phyloP scores from a whole-genome alignment of 1,140 invertebrate genomes.

The Choristoneura fumiferana region DNA sequence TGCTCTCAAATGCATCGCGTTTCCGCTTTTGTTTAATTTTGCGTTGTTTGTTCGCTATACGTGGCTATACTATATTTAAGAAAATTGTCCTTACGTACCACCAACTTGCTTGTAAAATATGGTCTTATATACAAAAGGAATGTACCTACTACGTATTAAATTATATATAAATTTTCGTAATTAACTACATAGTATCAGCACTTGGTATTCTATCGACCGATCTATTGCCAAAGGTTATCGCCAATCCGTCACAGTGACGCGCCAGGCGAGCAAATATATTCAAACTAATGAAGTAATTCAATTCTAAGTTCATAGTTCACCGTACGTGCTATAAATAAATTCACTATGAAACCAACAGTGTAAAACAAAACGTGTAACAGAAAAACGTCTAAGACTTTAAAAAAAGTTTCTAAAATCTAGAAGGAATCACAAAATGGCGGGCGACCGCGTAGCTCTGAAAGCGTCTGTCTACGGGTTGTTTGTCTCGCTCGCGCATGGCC shows the following conservation, averaged over 20 bases:
- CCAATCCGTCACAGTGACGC: not conserved
- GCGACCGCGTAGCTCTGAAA: conserved; percentile 74
- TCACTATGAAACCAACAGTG: no score
- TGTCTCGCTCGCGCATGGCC: conserved; percentile 42
- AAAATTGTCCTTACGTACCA: no score
- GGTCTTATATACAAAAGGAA: no score
- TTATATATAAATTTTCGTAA: no score
- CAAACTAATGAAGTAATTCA: not conserved
- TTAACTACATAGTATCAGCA: no score
- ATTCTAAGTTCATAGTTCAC: not conserved
- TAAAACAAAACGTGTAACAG: not conserved
- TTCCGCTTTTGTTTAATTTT: not conserved
- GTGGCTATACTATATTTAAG: no score
- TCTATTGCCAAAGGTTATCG: conserved; percentile 15
- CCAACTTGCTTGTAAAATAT: no score
- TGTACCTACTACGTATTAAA: no score
- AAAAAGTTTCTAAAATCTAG: conserved; percentile 52
- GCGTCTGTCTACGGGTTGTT: conserved; percentile 63
- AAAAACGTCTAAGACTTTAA: not conserved
- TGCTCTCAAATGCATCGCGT: not conserved
- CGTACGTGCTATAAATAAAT: not conserved
- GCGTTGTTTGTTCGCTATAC: no score
- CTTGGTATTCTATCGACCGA: not conserved
- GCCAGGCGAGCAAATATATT: not conserved
- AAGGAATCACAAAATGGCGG: conserved; percentile 72